Base-by-base conservation (phyloP, 30 jellyfish, hydroid and myxozoan species). In the Nemopilema nomurai region DNA sequence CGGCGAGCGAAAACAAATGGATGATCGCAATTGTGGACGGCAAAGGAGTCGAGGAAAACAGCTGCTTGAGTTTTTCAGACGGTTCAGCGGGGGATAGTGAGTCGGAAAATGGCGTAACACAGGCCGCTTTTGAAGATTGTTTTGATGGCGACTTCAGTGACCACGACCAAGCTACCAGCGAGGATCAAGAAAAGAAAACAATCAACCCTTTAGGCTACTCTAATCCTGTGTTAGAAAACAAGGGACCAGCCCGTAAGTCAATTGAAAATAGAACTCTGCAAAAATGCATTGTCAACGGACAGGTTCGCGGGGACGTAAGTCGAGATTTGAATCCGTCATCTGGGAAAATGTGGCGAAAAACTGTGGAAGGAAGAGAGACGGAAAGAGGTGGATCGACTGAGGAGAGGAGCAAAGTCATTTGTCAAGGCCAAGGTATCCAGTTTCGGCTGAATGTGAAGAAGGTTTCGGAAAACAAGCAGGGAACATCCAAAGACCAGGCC, bases 211-310 rank as follows among this genome's bases (percentile, higher is more conserved):
- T 41, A 62, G 87, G 93, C 70, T 49, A 74, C 82, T 86, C 7
- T 84, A 84, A 84, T 84, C 93, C 71, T 72, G 79, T 84, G 74
- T 84, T 72, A 67, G 83, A 84, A 78, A 65, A 84, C 87, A 84
- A 68, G 78, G 62, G 93, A 9, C 74, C 72, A 27, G 87, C 87
- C 84, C 77, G 73, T 71, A 69, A 84, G 74, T 84, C 93, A 28
- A 73, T 84, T 84, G 87, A 72, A 84, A 84, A 76, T 27, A 76
- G 77, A 19, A 66, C 25, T 22, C 64, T 82, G 62, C 87, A 84
- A 79, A 79, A 79, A 79, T 79, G 89, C 89, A 79, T 64, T 65
- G 81, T 84, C 80, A 22, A 41, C 72, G 72, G 57, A 71, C 72
- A 70, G 41, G 70, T 84, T 13, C 87, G 67, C 32, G 87, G 49